These are phyloP conservation scores for Luperina nickerlii DNA, from an alignment of 2,888 invertebrate species.

Conservation along the genomic window DNA sequence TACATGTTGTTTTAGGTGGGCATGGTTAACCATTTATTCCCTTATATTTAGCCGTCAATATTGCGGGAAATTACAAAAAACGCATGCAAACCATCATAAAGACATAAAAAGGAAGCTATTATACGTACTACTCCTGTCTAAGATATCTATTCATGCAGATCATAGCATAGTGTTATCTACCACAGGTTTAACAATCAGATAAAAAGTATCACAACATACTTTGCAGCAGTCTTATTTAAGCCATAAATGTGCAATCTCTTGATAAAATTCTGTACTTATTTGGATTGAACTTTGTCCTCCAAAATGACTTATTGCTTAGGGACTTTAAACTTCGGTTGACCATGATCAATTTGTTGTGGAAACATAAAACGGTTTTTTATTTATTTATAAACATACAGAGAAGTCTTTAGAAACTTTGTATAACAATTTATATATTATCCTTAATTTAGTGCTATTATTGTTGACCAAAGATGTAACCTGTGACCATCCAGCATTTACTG, in stretches of 20 bases:
- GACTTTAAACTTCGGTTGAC: neutral
- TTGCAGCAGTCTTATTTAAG: neutral
- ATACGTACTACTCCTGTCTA: too few relatives aligned
- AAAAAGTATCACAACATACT: conserved; percentile 16
- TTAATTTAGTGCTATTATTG: neutral
- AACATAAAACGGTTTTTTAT: neutral
- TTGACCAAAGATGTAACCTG: neutral
- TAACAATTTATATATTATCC: neutral
- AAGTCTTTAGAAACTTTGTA: neutral
- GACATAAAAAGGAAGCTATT: neutral
- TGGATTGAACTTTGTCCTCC: neutral
- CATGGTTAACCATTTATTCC: neutral
- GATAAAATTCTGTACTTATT: conserved; percentile 13
- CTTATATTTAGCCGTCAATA: too few relatives aligned
- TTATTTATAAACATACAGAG: neutral
- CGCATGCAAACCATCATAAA: too few relatives aligned
- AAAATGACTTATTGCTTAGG: neutral
- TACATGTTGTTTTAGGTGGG: neutral
- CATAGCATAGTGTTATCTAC: neutral
- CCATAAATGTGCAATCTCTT: neutral
- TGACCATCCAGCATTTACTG: too few relatives aligned
- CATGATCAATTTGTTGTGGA: neutral
- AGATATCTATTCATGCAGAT: neutral
- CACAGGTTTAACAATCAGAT: conserved; percentile 12
- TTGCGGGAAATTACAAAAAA: too few relatives aligned